Conservation (phyloP, 2,113 vertebrate genomes). For the Eidolon helvum region DNA sequence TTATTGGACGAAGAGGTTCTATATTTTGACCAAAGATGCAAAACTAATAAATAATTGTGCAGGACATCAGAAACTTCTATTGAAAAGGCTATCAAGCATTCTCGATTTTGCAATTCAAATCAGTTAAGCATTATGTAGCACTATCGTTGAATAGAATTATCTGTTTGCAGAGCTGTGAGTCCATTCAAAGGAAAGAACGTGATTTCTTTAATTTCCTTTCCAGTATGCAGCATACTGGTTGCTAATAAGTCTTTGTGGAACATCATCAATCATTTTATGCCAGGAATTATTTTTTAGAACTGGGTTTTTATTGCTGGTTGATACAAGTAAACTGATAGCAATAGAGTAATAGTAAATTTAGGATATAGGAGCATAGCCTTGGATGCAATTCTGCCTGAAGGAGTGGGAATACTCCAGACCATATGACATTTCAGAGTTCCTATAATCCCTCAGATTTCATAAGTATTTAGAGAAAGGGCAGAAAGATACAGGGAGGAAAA, state of each 20-base stretch:
- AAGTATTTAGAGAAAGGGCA: constrained; percentile 14
- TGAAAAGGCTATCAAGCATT: background rate
- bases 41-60: background rate
- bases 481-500: background rate
- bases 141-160: background rate
- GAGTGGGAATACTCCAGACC: background rate
- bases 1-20: background rate
- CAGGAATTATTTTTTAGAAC: background rate
- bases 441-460: background rate
- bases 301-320: background rate
- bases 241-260: background rate
- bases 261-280: background rate
- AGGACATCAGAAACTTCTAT: background rate
- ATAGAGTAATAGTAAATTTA: background rate
- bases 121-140: background rate
- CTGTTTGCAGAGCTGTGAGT: background rate
- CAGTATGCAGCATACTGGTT: background rate
- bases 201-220: background rate
- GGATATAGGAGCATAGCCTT: background rate
- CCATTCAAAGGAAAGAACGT: background rate
- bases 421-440: background rate
- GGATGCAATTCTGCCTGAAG: background rate
- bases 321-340: background rate
- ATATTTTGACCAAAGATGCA: background rate
- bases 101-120: background rate